A percentile compares a stretch with the other conserved stretches of the same genome.
Evolutionary conservation across 92 coral and sea anemone species (phyloP).

Genomic region (Isaurus tuberculatus): DNA sequence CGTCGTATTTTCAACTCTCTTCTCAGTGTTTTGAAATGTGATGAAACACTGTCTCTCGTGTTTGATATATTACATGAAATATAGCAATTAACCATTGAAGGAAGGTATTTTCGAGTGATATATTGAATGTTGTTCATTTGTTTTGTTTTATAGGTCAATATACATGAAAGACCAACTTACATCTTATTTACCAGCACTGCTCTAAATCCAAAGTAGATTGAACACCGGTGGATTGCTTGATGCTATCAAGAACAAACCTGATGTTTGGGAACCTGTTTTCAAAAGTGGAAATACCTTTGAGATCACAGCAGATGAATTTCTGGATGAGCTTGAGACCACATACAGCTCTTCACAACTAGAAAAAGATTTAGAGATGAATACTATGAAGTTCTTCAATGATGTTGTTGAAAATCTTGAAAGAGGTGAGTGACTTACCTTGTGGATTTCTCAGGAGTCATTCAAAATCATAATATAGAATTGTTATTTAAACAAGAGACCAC

Average conservation of each 20-base stretch:
- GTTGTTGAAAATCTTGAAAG: conserved; percentile 50
- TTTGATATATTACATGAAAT: too few species aligned
- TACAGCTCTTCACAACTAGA: conserved; percentile 68
- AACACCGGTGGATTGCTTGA: conserved; percentile 61
- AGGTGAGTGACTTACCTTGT: conserved; percentile 28
- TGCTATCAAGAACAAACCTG: conserved; percentile 53
- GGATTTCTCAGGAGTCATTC: background rate
- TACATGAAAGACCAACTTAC: conserved; percentile 71
- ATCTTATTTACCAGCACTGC: conserved; percentile 64
- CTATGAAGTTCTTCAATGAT: conserved; percentile 75
- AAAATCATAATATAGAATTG: background rate
- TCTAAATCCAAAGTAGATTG: conserved; percentile 69
- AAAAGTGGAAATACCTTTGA: conserved; percentile 58
- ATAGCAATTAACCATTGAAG: conserved; percentile 3
- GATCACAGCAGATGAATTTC: conserved; percentile 74
- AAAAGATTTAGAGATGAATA: conserved; percentile 66
- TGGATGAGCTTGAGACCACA: conserved; percentile 53
- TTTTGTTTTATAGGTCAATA: conserved; percentile 57
- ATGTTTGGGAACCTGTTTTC: conserved; percentile 77
- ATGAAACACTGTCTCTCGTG: too few species aligned
- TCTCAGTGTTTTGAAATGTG: too few species aligned
- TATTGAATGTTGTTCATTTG: background rate
- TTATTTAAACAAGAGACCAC: conserved; percentile 5
- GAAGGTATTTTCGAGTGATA: conserved; percentile 1
- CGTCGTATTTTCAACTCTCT: too few species aligned